Base-by-base conservation (phyloP, 2,797 vertebrate species). In the Psittacula derbiana region DNA sequence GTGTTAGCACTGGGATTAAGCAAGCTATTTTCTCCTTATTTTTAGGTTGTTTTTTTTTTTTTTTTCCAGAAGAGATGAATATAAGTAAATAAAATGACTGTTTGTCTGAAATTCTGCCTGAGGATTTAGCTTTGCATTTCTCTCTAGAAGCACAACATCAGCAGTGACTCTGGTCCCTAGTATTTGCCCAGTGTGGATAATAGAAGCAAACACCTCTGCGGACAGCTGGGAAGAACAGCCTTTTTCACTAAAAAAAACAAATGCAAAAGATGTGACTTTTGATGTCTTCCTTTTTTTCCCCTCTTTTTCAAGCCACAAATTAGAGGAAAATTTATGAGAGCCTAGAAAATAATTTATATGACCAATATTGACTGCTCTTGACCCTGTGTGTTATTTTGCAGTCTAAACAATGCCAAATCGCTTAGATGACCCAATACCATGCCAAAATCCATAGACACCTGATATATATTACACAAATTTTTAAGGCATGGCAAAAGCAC, bases 1-100 rank as follows among this genome's bases (percentile, higher is more conserved):
- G 95, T 98, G 98, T 98, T 98, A 98, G 98, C 96, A 97, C 79
- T 98, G 97, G 98, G 98, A 98, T 98, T 98, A 98, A 97, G 97
- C 92, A 87, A 97, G 97, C 97, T 97, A 96, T 98, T 98, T 97
- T 97, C 97, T 93, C 85, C 80, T 16, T 27, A 38, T 43, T 70
- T 84, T 46, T 46, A 12, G 10, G 18, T 4, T 6, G 30, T 74
- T 66, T 47, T 53, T 6, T n/a, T 74, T 66, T 47, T 53, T 71
- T 82, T 96, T 86, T 85, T 94, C 82, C 88, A 91, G 71, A 92
- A 93, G 94, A 97, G 97, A 98, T 92, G 96, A 97, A 98, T 98
- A 98, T 97, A 96, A 97, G 97, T 97, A 98, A 98, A 98, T 98
- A 98, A 98, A 97, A 97, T 69, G 82, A 96, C 85, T 97, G 94